Base-by-base conservation (phyloP, 2,888 invertebrate species). In the Xanthorhoe designata region DNA sequence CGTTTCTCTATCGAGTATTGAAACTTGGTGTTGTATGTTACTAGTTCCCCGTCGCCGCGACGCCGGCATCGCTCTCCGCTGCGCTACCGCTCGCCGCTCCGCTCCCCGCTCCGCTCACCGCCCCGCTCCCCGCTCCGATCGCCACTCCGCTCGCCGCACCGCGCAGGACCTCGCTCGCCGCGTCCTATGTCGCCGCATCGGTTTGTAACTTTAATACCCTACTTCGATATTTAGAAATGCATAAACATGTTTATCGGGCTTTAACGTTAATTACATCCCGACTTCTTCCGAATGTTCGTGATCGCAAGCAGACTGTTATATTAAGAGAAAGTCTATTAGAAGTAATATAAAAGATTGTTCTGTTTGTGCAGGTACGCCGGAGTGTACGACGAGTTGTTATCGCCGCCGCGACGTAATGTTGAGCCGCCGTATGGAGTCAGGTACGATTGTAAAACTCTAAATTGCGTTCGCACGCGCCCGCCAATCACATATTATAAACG, bases 351-450 rank as follows among this genome's bases (percentile, higher is more conserved):
- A 32, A 32, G 32, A 4, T 47, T 15, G 15, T 47, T 47, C 2
- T 47, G 6, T 47, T 47, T 17, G 17, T 6, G 19, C 84, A 94
- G 93, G 80, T 92, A 83, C 71, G 80, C 88, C 59, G 92, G 92
- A 84, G 86, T 92, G 59, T 93, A 93, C 86, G 92, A 92, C 76
- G 93, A 92, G 87, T 82, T 92, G 83, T 87, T 92, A 87, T 92
- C 92, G 76, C 92, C 92, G 80, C 92, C 92, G 65, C 88, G 92
- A 69, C 92, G 92, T 84, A 90, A 82, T 78, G 87, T 91, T 75
- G 93, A 93, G 83, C 91, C 91, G 84, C 91, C 92, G 61, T 91
- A 89, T 80, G 92, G 91, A 92, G 78, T 90, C 92, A 93, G 92
- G 92, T 93, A 93, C 92, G 92, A 91, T 84, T 88, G 91, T 89